Evolutionary conservation across 2,797 vertebrate genomes (phyloP).

Genomic region (Balearica regulorum): DNA sequence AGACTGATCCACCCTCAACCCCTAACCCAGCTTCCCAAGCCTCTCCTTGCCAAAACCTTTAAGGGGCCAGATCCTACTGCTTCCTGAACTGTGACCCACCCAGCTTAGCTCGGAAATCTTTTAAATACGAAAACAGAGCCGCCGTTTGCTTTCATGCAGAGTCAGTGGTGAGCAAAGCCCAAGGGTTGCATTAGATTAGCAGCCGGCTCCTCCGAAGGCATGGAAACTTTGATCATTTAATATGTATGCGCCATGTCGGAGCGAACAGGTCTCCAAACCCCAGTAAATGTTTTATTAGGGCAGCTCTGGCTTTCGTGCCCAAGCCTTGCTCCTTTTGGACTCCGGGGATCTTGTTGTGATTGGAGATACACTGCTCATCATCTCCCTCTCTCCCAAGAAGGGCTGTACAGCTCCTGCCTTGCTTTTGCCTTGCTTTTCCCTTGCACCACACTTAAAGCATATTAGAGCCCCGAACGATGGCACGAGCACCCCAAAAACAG

Average conservation of each 20-base stretch:
- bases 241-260: not conserved
- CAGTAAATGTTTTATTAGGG: constrained; percentile 46
- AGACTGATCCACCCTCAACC: not conserved
- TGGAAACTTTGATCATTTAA: not conserved
- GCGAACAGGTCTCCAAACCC: not conserved
- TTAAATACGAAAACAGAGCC: constrained; percentile 25
- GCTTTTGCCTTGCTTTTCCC: not conserved
- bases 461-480: not conserved
- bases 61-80: not conserved
- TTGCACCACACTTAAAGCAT: rapidly evolving
- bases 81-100: not conserved
- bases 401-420: not conserved
- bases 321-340: not conserved
- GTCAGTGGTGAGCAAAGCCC: constrained; percentile 7
- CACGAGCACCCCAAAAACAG: not conserved
- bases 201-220: not conserved
- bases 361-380: not conserved
- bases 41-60: not conserved
- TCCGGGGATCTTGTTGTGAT: not conserved
- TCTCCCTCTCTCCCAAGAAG: not conserved
- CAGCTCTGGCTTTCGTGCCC: not conserved
- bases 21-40: not conserved
- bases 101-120: constrained; percentile 36
- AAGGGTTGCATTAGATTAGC: not conserved
- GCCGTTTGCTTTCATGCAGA: constrained; percentile 34